Percentiles rank a stretch among this genome's conserved stretches.
Evolutionary conservation across 2,888 invertebrate species (phyloP).

Genomic region (Crossocerus cetratus): DNA sequence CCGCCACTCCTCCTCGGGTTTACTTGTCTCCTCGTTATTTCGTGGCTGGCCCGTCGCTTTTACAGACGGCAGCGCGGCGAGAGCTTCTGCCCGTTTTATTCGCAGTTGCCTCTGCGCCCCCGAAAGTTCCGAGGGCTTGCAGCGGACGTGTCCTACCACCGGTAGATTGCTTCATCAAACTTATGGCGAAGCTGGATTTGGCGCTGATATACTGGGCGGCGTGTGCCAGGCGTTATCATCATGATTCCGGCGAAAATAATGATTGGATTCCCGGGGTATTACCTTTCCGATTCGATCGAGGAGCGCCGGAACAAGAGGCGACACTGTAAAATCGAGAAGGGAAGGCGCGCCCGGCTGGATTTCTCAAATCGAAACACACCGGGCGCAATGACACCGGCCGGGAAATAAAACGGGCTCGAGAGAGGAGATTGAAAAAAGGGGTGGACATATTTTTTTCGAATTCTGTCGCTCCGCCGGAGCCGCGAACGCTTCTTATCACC

Average conservation of each 20-base stretch:
- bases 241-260: background rate
- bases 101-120: background rate
- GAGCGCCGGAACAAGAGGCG: background rate
- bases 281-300: background rate
- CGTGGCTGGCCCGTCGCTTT: slow-evolving; percentile 4
- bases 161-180: too few species aligned
- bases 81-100: background rate
- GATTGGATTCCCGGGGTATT: background rate
- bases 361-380: slow-evolving; percentile 15
- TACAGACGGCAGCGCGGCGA: background rate
- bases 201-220: background rate
- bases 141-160: background rate
- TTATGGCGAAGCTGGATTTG: too few species aligned
- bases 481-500: slow-evolving; percentile 19
- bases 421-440: slow-evolving; percentile 46
- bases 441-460: slow-evolving; percentile 9
- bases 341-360: slow-evolving; percentile 2
- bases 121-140: background rate
- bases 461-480: background rate
- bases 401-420: slow-evolving; percentile 33
- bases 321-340: background rate
- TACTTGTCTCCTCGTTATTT: slow-evolving; percentile 1
- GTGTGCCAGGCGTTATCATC: background rate
- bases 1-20: slow-evolving; percentile 18
- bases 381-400: slow-evolving; percentile 16